phyloP scores from a whole-genome alignment of 2,888 invertebrate species.

The Torymus texanus region DNA sequence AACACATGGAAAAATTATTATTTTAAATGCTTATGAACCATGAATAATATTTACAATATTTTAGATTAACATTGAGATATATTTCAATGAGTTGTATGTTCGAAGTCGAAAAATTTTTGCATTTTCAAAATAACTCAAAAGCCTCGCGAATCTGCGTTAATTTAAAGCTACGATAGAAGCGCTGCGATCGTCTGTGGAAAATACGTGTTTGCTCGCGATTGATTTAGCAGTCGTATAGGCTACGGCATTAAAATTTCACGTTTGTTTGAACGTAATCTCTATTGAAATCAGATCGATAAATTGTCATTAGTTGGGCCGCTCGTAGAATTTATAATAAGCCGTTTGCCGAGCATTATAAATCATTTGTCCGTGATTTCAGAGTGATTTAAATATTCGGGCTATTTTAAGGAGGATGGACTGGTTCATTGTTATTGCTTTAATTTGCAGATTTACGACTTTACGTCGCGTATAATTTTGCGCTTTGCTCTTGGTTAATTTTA shows the following conservation, averaged over 20 bases:
- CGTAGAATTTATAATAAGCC: conserved; percentile 46
- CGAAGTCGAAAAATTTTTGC: too few relatives aligned
- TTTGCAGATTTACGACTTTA: conserved; percentile 10
- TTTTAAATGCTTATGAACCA: too few relatives aligned
- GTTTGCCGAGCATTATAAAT: conserved; percentile 44
- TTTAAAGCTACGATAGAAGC: neutral
- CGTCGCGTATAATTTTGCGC: conserved; percentile 6
- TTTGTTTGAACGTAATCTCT: conserved; percentile 42
- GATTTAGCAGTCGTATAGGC: conserved; percentile 20
- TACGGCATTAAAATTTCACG: conserved; percentile 35
- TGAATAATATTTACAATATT: too few relatives aligned
- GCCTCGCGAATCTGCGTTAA: neutral
- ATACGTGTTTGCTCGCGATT: conserved; percentile 26
- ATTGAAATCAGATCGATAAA: conserved; percentile 47
- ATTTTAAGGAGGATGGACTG: neutral
- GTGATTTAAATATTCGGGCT: conserved; percentile 32
- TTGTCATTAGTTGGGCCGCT: conserved; percentile 29
- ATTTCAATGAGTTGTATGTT: too few relatives aligned
- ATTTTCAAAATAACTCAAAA: too few relatives aligned
- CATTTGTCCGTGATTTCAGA: conserved; percentile 1
- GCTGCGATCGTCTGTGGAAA: conserved; percentile 3
- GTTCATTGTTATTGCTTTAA: conserved; percentile 17
- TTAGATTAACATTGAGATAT: too few relatives aligned
- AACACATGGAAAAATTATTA: too few relatives aligned
- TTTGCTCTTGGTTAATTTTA: neutral